Percentiles rank a stretch among this genome's conserved stretches.
Conservation (phyloP, 2,113 vertebrate species). For the Cyanoramphus novaezelandiae region DNA sequence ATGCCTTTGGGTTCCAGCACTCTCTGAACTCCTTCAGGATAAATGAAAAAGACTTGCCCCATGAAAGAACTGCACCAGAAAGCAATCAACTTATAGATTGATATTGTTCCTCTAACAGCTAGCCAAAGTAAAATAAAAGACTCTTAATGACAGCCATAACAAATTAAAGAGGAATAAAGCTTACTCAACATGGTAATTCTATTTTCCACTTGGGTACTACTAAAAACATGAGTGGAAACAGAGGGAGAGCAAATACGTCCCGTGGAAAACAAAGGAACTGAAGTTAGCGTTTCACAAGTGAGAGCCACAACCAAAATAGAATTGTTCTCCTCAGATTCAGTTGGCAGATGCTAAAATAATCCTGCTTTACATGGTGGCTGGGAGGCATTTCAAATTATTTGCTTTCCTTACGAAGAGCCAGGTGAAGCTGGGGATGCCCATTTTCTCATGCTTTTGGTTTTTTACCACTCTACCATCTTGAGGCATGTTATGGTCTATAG, state of each 20-base stretch:
- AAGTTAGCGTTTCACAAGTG: not conserved
- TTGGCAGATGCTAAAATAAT: constrained; percentile 3
- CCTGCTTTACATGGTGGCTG: not conserved
- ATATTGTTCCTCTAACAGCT: constrained; percentile 13
- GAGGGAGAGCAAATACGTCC: not conserved
- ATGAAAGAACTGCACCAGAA: not conserved
- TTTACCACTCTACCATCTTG: not conserved
- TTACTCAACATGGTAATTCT: constrained; percentile 65
- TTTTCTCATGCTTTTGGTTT: not conserved
- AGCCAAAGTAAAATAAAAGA: constrained; percentile 51
- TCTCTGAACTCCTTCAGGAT: not conserved
- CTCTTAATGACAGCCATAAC: constrained; percentile 36
- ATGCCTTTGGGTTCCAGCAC: not conserved
- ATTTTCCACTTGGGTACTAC: constrained; percentile 69
- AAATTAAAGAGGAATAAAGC: constrained; percentile 69
- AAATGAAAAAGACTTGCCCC: not conserved
- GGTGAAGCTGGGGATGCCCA: not conserved
- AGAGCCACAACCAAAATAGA: not conserved
- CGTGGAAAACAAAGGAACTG: not conserved
- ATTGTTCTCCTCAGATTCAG: not conserved
- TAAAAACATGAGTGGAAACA: constrained; percentile 33
- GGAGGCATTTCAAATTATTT: not conserved
- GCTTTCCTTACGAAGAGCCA: not conserved
- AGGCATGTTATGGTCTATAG: too few relatives aligned
- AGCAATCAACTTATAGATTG: not conserved